Percentiles rank a stretch among this genome's conserved stretches.
phyloP scores from a whole-genome alignment of 2,888 invertebrate species.

The Macrosoma leucophasiata region DNA sequence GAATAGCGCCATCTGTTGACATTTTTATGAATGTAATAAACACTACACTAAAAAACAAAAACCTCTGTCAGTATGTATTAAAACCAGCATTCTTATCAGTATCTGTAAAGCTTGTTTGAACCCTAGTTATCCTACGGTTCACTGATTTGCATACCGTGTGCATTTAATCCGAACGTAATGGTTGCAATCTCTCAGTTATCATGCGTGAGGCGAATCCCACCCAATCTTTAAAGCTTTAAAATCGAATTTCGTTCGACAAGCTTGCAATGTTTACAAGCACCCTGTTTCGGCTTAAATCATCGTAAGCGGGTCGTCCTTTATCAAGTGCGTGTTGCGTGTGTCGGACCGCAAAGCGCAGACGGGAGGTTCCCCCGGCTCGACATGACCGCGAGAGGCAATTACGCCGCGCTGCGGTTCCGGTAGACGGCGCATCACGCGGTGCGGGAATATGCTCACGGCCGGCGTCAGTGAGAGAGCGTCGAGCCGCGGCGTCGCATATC shows the following conservation, averaged over 20 bases:
- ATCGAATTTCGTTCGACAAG: neutral
- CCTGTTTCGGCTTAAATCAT: constrained; percentile 10
- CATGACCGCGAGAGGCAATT: constrained; percentile 27
- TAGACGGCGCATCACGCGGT: constrained; percentile 14
- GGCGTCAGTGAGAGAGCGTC: constrained; percentile 8
- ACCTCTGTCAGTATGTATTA: too few relatives aligned
- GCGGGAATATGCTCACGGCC: constrained; percentile 11
- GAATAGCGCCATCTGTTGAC: too few relatives aligned
- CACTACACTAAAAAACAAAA: too few relatives aligned
- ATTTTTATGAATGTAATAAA: too few relatives aligned
- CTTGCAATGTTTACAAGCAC: constrained; percentile 4
- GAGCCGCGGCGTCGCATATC: constrained; percentile 1
- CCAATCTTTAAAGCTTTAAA: neutral
- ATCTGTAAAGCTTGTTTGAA: too few relatives aligned
- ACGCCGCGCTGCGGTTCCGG: constrained; percentile 23
- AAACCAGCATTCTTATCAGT: too few relatives aligned
- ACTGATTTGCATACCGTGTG: too few relatives aligned
- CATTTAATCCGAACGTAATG: too few relatives aligned
- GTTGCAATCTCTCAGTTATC: too few relatives aligned
- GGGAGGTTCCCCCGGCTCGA: constrained; percentile 22
- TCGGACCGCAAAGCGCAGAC: constrained; percentile 35
- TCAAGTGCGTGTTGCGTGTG: constrained; percentile 28
- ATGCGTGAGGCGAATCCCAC: too few relatives aligned
- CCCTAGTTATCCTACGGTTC: too few relatives aligned
- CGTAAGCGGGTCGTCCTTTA: constrained; percentile 18